These are phyloP conservation scores for Phylloscopus trochiloides DNA, from an alignment of 2,113 vertebrate species.

Conservation along the genomic window DNA sequence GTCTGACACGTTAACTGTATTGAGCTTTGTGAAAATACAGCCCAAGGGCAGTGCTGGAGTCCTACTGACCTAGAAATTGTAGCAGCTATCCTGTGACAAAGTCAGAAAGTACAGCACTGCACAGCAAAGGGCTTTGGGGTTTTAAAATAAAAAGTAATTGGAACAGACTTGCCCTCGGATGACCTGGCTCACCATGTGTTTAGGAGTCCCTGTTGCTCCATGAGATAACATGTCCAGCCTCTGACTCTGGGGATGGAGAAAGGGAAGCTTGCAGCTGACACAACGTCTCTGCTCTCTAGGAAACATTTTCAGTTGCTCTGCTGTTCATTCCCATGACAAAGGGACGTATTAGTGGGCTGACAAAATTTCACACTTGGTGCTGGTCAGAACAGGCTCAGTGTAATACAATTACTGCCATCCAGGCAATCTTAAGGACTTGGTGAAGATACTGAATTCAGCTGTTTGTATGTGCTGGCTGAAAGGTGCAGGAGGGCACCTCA, in stretches of 20 bases:
- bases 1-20: neutral
- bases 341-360: neutral
- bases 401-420: neutral
- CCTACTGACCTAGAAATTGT: slow-evolving; percentile 45
- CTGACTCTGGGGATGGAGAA: neutral
- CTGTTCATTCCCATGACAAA: neutral
- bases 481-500: neutral
- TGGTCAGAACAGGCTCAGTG: neutral
- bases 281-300: neutral
- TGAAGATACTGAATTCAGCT: neutral
- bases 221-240: neutral
- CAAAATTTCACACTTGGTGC: neutral
- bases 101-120: slow-evolving; percentile 20
- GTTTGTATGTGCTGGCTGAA: neutral
- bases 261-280: neutral
- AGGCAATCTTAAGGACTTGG: neutral
- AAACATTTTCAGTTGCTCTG: neutral
- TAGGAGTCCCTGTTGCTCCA: neutral
- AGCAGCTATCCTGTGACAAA: neutral
- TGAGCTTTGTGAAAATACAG: neutral
- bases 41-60: neutral
- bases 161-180: neutral
- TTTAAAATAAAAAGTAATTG: slow-evolving; percentile 48
- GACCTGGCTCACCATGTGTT: neutral
- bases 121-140: slow-evolving; percentile 35